phyloP scores from a whole-genome alignment of 1,140 invertebrate species.

The Bradynema listronoti region DNA sequence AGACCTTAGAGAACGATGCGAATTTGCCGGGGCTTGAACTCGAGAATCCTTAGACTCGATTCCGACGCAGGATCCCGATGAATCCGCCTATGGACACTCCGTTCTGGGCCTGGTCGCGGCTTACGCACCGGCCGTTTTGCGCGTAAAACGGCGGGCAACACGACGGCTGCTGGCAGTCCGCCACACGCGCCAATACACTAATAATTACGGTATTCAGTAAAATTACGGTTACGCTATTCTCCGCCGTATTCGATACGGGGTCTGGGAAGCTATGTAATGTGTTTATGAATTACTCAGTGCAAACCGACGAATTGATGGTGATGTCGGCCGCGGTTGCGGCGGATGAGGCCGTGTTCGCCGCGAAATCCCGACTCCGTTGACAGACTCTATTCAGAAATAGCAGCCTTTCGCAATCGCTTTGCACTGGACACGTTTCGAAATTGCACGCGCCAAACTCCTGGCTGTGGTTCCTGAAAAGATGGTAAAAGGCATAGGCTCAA shows the following conservation, averaged over 20 bases:
- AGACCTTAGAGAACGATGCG: no score
- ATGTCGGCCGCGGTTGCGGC: not conserved
- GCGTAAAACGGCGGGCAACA: constrained; percentile 50
- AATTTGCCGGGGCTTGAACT: no score
- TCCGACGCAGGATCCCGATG: no score
- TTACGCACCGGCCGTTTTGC: constrained; percentile 42
- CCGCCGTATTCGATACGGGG: no score
- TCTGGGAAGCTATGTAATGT: no score
- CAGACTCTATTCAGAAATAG: constrained; percentile 49
- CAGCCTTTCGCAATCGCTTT: constrained; percentile 34
- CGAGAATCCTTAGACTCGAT: no score
- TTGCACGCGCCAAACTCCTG: constrained; percentile 54
- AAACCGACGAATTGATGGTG: not conserved
- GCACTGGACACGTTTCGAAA: constrained; percentile 46
- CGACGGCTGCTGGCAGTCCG: constrained; percentile 43
- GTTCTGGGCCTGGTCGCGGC: no score
- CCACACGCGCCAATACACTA: constrained; percentile 37
- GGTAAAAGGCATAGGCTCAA: not conserved
- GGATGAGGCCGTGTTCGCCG: not conserved
- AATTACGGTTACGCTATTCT: not conserved
- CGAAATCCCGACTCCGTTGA: constrained; percentile 2
- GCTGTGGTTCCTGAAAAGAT: constrained; percentile 36
- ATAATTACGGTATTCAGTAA: not conserved
- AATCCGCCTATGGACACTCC: no score
- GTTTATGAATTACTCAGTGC: not conserved